Evolutionary conservation across 2,113 vertebrate genomes (phyloP).

Genomic region (Ciconia stormi): DNA sequence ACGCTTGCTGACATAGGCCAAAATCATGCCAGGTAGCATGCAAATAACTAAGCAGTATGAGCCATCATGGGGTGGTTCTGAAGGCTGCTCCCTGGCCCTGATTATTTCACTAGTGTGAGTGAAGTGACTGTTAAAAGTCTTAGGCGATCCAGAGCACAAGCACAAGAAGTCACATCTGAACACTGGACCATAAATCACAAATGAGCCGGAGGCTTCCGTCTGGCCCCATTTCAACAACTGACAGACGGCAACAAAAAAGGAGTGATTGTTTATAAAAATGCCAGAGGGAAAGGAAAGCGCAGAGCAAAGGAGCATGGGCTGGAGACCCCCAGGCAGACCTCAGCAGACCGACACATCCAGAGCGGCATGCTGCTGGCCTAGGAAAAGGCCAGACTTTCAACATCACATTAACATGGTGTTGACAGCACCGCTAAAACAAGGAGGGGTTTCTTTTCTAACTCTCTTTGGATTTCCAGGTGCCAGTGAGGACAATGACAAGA

Average conservation of each 20-base stretch:
- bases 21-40: neutral
- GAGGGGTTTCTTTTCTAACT: neutral
- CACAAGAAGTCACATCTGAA: neutral
- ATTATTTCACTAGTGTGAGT: neutral
- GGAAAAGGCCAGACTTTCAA: neutral
- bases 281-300: neutral
- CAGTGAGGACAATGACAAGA: neutral
- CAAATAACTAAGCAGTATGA: neutral
- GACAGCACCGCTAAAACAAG: neutral
- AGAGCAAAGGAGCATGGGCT: accelerated
- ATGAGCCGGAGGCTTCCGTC: neutral
- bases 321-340: neutral
- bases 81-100: neutral
- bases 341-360: neutral
- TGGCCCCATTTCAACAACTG: neutral
- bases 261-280: neutral
- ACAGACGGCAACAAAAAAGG: neutral
- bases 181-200: neutral
- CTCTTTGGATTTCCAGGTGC: neutral
- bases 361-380: neutral
- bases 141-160: neutral
- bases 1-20: accelerated
- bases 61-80: neutral
- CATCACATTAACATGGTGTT: neutral
- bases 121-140: neutral